Conservation (phyloP, 1,140 invertebrate species). For the Rhynchophorus ferrugineus region DNA sequence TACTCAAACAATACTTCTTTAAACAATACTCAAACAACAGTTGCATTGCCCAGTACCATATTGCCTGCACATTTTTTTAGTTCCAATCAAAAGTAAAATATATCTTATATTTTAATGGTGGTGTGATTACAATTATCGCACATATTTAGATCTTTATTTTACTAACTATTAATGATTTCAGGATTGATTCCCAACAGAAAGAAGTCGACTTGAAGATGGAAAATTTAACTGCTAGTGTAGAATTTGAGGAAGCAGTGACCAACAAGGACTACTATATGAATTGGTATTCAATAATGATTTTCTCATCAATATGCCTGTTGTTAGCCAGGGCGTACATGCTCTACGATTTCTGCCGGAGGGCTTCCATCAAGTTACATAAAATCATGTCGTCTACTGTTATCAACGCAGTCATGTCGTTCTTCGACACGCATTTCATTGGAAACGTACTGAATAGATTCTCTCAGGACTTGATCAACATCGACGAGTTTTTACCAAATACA, state of each 20-base stretch:
- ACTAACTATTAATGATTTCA: too few species aligned
- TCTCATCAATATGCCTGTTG: slow-evolving; percentile 4
- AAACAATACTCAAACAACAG: too few species aligned
- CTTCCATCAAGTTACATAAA: slow-evolving; percentile 30
- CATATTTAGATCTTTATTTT: too few species aligned
- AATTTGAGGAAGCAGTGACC: slow-evolving; percentile 9
- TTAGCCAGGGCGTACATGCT: slow-evolving; percentile 12
- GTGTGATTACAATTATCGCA: too few species aligned
- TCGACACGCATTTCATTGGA: slow-evolving; percentile 33
- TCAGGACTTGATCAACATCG: slow-evolving; percentile 29
- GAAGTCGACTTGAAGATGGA: slow-evolving; percentile 8
- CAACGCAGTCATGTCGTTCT: slow-evolving; percentile 31
- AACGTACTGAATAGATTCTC: slow-evolving; percentile 35
- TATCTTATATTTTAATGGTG: too few species aligned
- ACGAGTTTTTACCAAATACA: slow-evolving; percentile 29
- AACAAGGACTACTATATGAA: slow-evolving; percentile 10
- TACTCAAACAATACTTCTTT: too few species aligned
- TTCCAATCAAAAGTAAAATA: too few species aligned
- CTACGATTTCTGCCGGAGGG: slow-evolving; percentile 21
- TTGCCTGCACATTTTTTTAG: too few species aligned
- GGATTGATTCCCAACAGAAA: slow-evolving; percentile 23
- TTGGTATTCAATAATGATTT: slow-evolving; percentile 20
- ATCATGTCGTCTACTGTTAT: slow-evolving; percentile 26
- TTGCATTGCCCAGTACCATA: too few species aligned
- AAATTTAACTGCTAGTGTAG: slow-evolving; percentile 12